Evolutionary conservation across 2,797 vertebrate genomes (phyloP).

Genomic region (Cygnus olor): DNA sequence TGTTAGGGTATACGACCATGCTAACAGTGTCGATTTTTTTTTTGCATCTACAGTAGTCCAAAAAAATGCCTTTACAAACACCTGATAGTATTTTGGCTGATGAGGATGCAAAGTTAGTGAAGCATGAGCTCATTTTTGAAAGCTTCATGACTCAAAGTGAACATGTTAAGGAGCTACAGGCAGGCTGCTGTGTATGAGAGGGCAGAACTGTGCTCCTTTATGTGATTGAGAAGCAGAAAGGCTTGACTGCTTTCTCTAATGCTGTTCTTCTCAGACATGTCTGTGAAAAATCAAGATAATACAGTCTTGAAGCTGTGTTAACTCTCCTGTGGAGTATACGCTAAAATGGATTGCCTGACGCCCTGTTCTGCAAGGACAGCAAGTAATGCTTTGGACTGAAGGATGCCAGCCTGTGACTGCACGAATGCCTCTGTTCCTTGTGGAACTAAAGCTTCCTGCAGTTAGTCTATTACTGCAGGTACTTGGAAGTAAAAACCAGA

Average conservation of each 20-base stretch:
- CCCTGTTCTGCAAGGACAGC: neutral
- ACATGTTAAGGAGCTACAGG: neutral
- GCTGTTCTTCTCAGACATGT: neutral
- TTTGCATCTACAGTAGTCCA: neutral
- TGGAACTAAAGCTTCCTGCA: neutral
- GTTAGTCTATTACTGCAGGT: neutral
- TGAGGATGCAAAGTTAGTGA: neutral
- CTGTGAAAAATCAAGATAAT: neutral
- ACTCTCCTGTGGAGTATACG: neutral
- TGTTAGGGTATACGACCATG: neutral
- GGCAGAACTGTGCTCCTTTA: neutral
- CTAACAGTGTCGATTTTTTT: neutral
- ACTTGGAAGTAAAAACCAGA: neutral
- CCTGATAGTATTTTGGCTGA: neutral
- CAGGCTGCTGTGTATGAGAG: neutral
- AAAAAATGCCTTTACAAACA: neutral
- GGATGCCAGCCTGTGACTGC: rapidly evolving
- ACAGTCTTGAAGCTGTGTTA: neutral
- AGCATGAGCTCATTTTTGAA: neutral
- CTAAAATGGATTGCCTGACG: neutral
- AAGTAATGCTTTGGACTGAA: neutral
- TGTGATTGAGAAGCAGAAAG: neutral
- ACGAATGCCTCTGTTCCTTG: neutral
- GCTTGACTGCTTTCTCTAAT: neutral
- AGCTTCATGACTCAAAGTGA: neutral